phyloP scores from a whole-genome alignment of 2,888 invertebrate genomes.

The Toxonevra muliebris region DNA sequence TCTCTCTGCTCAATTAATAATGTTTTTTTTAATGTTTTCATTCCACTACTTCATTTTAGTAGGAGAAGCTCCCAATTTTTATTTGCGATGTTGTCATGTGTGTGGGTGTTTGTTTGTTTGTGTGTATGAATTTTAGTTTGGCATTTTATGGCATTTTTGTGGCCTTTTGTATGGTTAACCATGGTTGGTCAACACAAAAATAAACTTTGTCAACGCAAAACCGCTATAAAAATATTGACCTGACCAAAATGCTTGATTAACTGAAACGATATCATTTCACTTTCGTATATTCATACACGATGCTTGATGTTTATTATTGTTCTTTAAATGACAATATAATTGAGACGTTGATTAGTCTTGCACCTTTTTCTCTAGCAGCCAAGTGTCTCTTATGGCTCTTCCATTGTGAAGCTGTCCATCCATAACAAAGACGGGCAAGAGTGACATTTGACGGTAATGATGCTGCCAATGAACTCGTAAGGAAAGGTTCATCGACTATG shows the following conservation, averaged over 20 bases:
- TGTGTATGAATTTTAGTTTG: slow-evolving; percentile 60
- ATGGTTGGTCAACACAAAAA: slow-evolving; percentile 58
- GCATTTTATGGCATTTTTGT: slow-evolving; percentile 63
- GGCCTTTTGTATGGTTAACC: slow-evolving; percentile 64
- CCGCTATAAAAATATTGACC: slow-evolving; percentile 60
- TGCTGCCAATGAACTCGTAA: too few relatives aligned
- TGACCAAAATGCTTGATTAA: slow-evolving; percentile 56
- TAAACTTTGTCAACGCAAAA: slow-evolving; percentile 51
- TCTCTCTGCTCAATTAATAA: slow-evolving; percentile 10
- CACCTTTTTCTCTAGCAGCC: too few relatives aligned
- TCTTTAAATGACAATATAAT: too few relatives aligned
- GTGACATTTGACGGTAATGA: too few relatives aligned
- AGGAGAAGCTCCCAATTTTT: not conserved
- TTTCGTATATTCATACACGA: slow-evolving; percentile 18
- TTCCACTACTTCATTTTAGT: not conserved
- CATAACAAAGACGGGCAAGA: too few relatives aligned
- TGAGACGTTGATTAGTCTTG: too few relatives aligned
- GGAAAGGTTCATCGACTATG: too few relatives aligned
- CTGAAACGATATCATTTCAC: slow-evolving; percentile 47
- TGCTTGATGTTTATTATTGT: slow-evolving; percentile 9
- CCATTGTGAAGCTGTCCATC: too few relatives aligned
- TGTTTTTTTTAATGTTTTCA: slow-evolving; percentile 5
- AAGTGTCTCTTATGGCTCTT: too few relatives aligned
- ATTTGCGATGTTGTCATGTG: slow-evolving; percentile 11
- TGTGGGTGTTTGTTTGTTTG: slow-evolving; percentile 9